These are phyloP conservation scores for Podiceps cristatus DNA, from an alignment of 2,113 vertebrate genomes.

Conservation along the genomic window DNA sequence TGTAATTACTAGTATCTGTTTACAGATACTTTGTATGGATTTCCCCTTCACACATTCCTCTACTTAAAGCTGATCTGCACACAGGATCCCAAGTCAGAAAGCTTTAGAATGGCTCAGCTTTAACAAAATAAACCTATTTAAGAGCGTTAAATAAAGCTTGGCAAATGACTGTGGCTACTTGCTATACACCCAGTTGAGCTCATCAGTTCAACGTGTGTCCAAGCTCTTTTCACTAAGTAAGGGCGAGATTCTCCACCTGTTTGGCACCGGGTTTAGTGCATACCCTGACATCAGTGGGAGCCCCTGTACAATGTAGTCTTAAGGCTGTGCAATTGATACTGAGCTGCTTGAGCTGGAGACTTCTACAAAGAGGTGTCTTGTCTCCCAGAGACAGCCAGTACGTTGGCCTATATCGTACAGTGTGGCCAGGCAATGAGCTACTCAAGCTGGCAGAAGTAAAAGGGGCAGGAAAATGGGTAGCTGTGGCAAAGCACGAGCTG, in stretches of 20 bases:
- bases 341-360: background rate
- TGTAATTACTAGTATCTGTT: background rate
- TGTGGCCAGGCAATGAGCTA: background rate
- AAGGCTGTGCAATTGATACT: fast-evolving
- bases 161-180: background rate
- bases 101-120: background rate
- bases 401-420: background rate
- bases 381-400: background rate
- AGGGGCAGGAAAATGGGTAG: background rate
- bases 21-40: background rate
- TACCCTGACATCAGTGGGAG: background rate
- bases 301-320: background rate
- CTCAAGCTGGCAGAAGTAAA: background rate
- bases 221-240: slow-evolving; percentile 13
- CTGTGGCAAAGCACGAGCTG: background rate
- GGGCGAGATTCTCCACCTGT: background rate
- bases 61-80: background rate
- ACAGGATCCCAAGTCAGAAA: background rate
- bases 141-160: background rate
- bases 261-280: background rate
- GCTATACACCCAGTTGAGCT: background rate
- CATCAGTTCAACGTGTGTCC: background rate
- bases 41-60: background rate
- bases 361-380: fast-evolving
- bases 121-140: background rate